A percentile compares a stretch with the other conserved stretches of the same genome.
Evolutionary conservation across 2,888 invertebrate genomes (phyloP).

Genomic region (Podabrus alpinus): DNA sequence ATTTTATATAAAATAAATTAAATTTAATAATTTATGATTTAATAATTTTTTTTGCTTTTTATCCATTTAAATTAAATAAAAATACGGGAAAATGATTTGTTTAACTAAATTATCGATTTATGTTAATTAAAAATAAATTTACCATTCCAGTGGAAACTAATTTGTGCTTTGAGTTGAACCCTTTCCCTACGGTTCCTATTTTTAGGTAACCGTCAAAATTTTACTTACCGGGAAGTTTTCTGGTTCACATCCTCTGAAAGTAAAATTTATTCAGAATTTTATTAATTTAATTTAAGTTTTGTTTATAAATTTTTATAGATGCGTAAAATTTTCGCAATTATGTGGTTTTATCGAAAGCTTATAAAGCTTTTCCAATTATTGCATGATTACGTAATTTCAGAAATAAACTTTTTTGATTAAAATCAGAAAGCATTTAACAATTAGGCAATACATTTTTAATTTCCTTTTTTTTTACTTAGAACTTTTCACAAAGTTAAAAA

Average conservation of each 20-base stretch:
- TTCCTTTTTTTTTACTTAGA: too few species aligned
- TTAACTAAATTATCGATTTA: background rate
- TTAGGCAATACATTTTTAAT: too few species aligned
- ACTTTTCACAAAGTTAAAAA: too few species aligned
- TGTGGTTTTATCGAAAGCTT: background rate
- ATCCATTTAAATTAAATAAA: background rate
- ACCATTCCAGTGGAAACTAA: background rate
- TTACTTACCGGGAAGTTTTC: background rate
- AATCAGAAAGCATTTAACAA: too few species aligned
- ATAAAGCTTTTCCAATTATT: too few species aligned
- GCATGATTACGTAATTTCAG: too few species aligned
- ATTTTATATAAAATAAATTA: background rate
- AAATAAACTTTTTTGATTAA: too few species aligned
- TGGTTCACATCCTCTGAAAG: background rate
- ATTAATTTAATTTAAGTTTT: background rate
- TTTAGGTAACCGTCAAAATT: background rate
- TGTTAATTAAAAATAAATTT: background rate
- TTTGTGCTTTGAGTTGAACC: constrained; percentile 2
- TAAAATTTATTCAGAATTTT: background rate
- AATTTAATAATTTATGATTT: background rate
- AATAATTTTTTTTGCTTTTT: background rate
- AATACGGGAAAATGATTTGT: background rate
- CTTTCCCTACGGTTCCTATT: background rate
- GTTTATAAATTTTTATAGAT: background rate
- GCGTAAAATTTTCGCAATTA: background rate